A percentile compares a stretch with the other conserved stretches of the same genome.
Evolutionary conservation across 1,140 invertebrate species (phyloP).

Genomic region (Lepidurus packardi): DNA sequence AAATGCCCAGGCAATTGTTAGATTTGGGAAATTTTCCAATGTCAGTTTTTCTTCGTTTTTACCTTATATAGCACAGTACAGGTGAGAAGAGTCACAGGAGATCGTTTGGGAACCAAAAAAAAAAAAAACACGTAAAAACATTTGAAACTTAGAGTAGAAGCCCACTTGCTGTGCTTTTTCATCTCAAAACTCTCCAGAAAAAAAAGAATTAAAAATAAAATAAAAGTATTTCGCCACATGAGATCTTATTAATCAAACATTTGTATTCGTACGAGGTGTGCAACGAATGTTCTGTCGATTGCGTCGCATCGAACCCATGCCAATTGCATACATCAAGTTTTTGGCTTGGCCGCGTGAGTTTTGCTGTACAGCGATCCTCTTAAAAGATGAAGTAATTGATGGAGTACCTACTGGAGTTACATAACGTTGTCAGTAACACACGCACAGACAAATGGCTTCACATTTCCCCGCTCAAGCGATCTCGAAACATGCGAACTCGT

Average conservation of each 20-base stretch:
- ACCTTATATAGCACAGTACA: too few species aligned
- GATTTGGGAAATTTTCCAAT: too few species aligned
- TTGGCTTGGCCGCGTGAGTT: neutral
- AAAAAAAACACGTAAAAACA: too few species aligned
- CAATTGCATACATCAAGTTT: neutral
- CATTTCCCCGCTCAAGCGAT: too few species aligned
- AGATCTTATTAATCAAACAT: neutral
- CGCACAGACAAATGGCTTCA: too few species aligned
- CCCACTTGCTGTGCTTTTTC: conserved; percentile 2
- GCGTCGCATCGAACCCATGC: neutral
- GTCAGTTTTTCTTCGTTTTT: too few species aligned
- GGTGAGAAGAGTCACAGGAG: too few species aligned
- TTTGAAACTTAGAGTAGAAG: neutral
- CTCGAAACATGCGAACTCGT: neutral
- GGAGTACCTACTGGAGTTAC: too few species aligned
- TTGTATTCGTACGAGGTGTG: neutral
- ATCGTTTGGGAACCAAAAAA: too few species aligned
- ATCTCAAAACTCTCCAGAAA: neutral
- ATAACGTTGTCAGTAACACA: too few species aligned
- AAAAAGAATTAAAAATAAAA: neutral
- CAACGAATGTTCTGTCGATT: neutral
- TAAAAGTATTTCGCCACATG: neutral
- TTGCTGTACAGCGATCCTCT: neutral
- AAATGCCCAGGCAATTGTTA: neutral
- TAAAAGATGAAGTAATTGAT: too few species aligned